Percentiles rank a stretch among this genome's conserved stretches.
Conservation (phyloP, 2,113 vertebrate genomes). For the Odobenus rosmarus region DNA sequence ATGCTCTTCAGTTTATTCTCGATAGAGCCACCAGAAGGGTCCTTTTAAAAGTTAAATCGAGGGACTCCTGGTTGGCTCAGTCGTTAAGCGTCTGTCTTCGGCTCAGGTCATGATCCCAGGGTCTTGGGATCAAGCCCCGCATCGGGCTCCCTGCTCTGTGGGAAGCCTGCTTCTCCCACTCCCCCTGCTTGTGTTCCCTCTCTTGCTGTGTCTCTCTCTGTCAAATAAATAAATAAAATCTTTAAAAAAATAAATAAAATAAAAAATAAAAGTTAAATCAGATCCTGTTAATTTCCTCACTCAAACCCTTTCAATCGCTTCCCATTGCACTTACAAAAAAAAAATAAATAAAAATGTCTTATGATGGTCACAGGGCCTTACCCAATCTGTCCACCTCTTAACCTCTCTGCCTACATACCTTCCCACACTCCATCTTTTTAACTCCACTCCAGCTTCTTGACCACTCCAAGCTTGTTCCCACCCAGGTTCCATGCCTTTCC, state of each 20-base stretch:
- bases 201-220: no score
- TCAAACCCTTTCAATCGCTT: neutral
- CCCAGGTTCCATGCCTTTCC: neutral
- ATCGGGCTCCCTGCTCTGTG: no score
- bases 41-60: neutral
- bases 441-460: neutral
- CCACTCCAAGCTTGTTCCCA: no score
- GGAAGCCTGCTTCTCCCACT: no score
- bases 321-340: neutral
- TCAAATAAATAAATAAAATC: no score
- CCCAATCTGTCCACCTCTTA: neutral
- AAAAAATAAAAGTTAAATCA: neutral
- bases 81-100: no score
- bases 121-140: no score
- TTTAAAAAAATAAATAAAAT: no score
- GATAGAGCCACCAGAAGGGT: neutral
- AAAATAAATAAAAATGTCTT: neutral
- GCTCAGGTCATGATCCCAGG: no score
- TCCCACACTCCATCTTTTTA: neutral
- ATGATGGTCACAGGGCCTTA: neutral
- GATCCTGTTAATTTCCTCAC: neutral
- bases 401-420: no score
- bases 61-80: no score
- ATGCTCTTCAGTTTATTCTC: neutral
- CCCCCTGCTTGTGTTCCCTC: no score